Conservation (phyloP, 2,113 vertebrate species). For the Gymnocephalus cernua region DNA sequence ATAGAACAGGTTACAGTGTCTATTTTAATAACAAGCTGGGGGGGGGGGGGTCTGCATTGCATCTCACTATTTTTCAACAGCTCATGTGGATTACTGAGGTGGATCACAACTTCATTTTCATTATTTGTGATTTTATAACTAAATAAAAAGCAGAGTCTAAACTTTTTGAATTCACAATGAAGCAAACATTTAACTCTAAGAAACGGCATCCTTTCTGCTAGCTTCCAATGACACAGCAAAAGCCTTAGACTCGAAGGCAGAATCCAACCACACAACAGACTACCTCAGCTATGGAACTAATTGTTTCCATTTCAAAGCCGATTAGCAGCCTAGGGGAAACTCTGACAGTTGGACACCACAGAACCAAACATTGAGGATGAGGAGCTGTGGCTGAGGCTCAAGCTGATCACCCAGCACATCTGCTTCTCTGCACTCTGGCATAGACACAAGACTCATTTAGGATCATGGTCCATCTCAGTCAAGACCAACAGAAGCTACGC, state of each 20-base stretch:
- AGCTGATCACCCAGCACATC: constrained; percentile 60
- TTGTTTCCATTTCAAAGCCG: constrained; percentile 80
- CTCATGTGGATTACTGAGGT: neutral
- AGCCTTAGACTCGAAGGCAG: constrained; percentile 31
- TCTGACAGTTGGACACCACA: constrained; percentile 71
- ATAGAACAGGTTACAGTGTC: constrained; percentile 61
- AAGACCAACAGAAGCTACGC: constrained; percentile 49
- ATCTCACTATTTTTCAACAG: constrained; percentile 3
- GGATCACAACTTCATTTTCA: neutral
- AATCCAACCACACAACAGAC: constrained; percentile 50
- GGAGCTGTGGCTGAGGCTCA: constrained; percentile 49
- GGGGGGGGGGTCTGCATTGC: constrained; percentile 2
- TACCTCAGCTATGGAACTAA: constrained; percentile 71
- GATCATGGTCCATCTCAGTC: constrained; percentile 56
- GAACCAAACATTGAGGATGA: constrained; percentile 66
- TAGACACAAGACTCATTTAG: constrained; percentile 44
- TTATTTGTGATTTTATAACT: neutral
- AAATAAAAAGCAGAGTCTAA: neutral
- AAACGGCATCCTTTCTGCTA: constrained; percentile 20
- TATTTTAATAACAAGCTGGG: constrained; percentile 63
- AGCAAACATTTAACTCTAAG: constrained; percentile 24
- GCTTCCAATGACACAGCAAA: constrained; percentile 57
- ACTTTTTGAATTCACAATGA: constrained; percentile 6
- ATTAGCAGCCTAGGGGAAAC: constrained; percentile 75
- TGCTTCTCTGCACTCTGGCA: constrained; percentile 58